Evolutionary conservation across 2,888 invertebrate species (phyloP), one percentile per base, ranked within the genome.

Genomic region (Lepetodrilus schrolli): DNA sequence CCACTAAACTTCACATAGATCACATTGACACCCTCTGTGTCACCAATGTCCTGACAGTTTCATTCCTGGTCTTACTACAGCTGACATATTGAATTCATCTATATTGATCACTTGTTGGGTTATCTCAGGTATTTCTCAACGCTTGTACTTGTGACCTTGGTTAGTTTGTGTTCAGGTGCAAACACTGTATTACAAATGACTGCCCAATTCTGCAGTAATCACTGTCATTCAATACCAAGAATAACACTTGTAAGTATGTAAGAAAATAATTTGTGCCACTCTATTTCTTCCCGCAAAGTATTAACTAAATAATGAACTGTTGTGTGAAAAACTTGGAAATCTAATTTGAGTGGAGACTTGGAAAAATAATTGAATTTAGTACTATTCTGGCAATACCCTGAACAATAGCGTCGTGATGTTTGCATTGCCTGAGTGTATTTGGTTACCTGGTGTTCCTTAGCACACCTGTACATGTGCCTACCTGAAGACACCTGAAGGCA

Each of bases 371-470:
- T 58, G 58, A 58, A 58, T 58, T 30, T 58, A 26, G 21, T 30
- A 58, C 30, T 34, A 58, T 58, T 58, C 58, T 17, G 10, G 17
- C 34, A 34, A 26, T 34, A 8, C 1, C 7, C 30, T 23, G 58
- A 58, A 58, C 58, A 58, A 58, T 58, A 34, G 58, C n/a, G 30
- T 58, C 58, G 58, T n/a, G 5, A n/a, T 58, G 58, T 58, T 58
- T 58, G 58, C 58, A n/a, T 30, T 58, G 17, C 58, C 58, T 58
- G 58, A 58, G 58, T 30, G 43, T 58, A 17, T 58, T 58, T 58
- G 30, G 17, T 58, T 58, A 58, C 58, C 51, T 51, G 51, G 49
- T 21, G n/a, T n/a, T 20, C 21, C 23, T 50, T 17, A 13, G 34
- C 58, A 30, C 34, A 58, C 58, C 58, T 58, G 58, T 30, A 21